Evolutionary conservation across 2,113 vertebrate genomes (phyloP).

Genomic region (Neotragus moschatus): DNA sequence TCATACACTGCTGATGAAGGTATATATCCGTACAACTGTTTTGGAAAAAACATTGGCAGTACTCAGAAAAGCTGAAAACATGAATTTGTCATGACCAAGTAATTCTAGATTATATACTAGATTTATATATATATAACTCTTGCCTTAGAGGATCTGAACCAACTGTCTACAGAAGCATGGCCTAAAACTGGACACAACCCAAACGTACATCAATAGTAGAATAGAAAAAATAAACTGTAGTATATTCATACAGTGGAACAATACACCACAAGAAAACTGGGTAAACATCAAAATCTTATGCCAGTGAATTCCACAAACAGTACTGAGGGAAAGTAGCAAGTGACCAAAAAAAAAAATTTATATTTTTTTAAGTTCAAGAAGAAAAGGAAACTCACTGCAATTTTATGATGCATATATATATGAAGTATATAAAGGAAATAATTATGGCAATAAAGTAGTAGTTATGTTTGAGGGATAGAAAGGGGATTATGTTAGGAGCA

Average conservation of each 20-base stretch:
- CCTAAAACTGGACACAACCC: background rate
- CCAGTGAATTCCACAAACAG: background rate
- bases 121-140: background rate
- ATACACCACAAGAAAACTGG: background rate
- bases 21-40: background rate
- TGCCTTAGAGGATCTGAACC: background rate
- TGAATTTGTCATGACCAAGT: background rate
- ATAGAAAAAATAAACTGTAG: background rate
- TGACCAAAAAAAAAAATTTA: background rate
- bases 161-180: background rate
- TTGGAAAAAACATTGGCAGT: background rate
- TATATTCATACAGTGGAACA: background rate
- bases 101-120: background rate
- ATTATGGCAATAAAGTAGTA: background rate
- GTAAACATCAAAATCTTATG: background rate
- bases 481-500: background rate
- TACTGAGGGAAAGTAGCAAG: background rate
- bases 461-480: background rate
- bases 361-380: background rate
- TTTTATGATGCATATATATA: background rate
- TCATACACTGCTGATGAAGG: background rate
- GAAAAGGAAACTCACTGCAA: background rate
- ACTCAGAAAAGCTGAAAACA: background rate
- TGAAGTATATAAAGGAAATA: background rate
- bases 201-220: background rate